Conservation (phyloP, 2,888 invertebrate genomes). For the Mycogona germanica region DNA sequence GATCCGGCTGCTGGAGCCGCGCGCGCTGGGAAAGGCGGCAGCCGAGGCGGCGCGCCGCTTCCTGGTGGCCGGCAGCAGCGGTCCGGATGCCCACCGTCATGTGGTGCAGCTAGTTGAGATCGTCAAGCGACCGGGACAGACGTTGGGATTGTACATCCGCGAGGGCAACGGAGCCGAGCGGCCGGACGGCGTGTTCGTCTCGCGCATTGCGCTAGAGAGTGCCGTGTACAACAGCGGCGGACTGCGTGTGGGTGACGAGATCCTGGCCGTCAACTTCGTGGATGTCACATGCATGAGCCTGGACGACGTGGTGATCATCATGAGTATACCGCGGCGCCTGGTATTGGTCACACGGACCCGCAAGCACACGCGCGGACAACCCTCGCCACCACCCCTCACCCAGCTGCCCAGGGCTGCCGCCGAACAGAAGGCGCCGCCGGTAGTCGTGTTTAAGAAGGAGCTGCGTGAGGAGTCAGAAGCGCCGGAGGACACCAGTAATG, state of each 20-base stretch:
- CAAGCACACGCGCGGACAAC: constrained; percentile 24
- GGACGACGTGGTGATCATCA: constrained; percentile 98
- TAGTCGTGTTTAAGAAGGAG: constrained; percentile 76
- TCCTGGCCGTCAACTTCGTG: constrained; percentile 93
- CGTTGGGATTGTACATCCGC: constrained; percentile 91
- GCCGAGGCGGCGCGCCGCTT: constrained; percentile 79
- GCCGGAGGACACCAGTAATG: constrained; percentile 17
- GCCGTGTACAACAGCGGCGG: constrained; percentile 96
- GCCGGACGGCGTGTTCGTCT: constrained; percentile 95
- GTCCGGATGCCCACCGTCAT: constrained; percentile 64
- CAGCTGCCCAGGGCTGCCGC: constrained; percentile 30
- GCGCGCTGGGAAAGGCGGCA: constrained; percentile 75
- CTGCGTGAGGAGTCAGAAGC: constrained; percentile 59
- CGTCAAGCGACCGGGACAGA: constrained; percentile 97
- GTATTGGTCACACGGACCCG: constrained; percentile 79
- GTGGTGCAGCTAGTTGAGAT: constrained; percentile 90
- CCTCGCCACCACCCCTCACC: constrained; percentile 20
- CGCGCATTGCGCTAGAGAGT: constrained; percentile 86
- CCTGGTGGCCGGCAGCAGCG: constrained; percentile 59
- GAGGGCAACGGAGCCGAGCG: constrained; percentile 98
- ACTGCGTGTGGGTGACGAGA: constrained; percentile 92
- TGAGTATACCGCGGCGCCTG: constrained; percentile 95
- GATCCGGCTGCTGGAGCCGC: constrained; percentile 74
- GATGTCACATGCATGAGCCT: constrained; percentile 96
- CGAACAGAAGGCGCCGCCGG: constrained; percentile 62